These are phyloP conservation scores for Harmothoe impar DNA, from an alignment of 2,888 invertebrate genomes.

Conservation along the genomic window DNA sequence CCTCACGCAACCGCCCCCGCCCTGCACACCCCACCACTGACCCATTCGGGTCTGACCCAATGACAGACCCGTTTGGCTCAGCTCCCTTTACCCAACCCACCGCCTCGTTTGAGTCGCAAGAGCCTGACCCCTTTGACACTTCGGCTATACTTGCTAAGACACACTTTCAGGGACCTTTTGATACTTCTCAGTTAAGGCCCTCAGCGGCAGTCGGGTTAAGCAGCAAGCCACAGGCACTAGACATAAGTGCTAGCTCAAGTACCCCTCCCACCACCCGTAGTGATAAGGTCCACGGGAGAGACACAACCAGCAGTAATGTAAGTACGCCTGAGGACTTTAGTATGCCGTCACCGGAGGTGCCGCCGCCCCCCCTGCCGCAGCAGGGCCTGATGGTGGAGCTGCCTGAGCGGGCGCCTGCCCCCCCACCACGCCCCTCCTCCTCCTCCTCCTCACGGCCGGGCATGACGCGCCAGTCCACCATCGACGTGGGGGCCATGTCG, in stretches of 20 bases:
- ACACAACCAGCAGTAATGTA: conserved; percentile 62
- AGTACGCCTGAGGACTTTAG: conserved; percentile 63
- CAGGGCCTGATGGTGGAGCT: conserved; percentile 49
- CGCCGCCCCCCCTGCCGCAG: conserved; percentile 60
- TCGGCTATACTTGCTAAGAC: conserved; percentile 49
- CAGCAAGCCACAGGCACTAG: conserved; percentile 32
- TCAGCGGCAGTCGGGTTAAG: conserved; percentile 24
- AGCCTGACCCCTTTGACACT: conserved; percentile 63
- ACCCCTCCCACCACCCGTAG: conserved; percentile 61
- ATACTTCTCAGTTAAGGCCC: conserved; percentile 62
- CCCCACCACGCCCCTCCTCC: conserved; percentile 61
- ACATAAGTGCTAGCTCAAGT: conserved; percentile 61
- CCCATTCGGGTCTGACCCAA: conserved; percentile 50
- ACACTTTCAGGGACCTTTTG: conserved; percentile 59
- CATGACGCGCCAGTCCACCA: conserved; percentile 33
- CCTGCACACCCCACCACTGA: conserved; percentile 33
- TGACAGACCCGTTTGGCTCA: conserved; percentile 58
- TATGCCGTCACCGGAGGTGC: conserved; percentile 56
- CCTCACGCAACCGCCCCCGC: conserved; percentile 4
- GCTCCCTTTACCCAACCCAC: conserved; percentile 60
- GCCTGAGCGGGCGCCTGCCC: conserved; percentile 58
- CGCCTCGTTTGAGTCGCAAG: conserved; percentile 51
- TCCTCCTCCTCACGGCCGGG: conserved; percentile 11
- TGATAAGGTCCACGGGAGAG: conserved; percentile 50
- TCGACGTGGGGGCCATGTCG: conserved; percentile 50